Evolutionary conservation across 2,888 invertebrate species (phyloP).

Genomic region (Orthosia gothica): DNA sequence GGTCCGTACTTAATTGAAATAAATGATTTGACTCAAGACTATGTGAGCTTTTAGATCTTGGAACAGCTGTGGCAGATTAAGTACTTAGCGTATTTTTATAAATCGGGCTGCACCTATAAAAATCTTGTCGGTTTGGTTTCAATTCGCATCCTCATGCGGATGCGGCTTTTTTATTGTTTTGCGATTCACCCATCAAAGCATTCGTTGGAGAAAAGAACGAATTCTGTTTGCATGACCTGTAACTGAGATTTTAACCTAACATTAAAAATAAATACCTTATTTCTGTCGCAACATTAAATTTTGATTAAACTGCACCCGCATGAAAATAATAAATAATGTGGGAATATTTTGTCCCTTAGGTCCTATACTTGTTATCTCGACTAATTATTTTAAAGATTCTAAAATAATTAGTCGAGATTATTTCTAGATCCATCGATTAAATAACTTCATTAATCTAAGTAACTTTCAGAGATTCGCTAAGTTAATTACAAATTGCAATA

Average conservation of each 20-base stretch:
- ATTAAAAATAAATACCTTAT: too few species aligned
- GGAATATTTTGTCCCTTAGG: not conserved
- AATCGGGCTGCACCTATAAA: not conserved
- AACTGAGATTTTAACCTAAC: not conserved
- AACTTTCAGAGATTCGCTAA: not conserved
- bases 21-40: too few species aligned
- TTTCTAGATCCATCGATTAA: too few species aligned
- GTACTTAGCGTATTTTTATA: not conserved
- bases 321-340: too few species aligned
- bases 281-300: not conserved
- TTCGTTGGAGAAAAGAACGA: not conserved
- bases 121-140: not conserved
- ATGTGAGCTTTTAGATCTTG: not conserved
- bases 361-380: not conserved
- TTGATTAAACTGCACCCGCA: not conserved
- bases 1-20: too few species aligned
- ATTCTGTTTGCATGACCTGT: not conserved
- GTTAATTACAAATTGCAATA: conserved; percentile 11
- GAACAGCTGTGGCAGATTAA: not conserved
- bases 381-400: conserved; percentile 29
- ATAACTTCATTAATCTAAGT: conserved; percentile 19
- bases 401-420: too few species aligned
- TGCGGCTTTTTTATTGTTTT: not conserved
- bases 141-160: not conserved
- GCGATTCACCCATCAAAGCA: not conserved